Conservation (phyloP, 1,140 invertebrate species). For the Cydia fagiglandana region DNA sequence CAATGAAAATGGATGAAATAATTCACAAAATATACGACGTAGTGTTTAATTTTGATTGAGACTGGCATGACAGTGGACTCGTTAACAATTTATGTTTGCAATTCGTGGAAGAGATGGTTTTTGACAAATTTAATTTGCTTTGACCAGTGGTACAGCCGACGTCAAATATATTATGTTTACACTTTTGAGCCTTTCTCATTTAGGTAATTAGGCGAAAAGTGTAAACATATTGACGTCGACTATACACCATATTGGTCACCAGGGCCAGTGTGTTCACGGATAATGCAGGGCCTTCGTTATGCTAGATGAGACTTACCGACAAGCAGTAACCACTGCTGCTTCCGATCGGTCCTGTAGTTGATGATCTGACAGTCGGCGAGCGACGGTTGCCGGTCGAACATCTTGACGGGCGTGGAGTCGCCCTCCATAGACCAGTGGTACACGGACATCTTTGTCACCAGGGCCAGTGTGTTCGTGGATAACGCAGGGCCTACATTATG, state of each 20-base stretch:
- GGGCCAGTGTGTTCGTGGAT: constrained; percentile 96
- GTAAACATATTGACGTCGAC: no score
- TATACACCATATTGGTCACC: constrained; percentile 88
- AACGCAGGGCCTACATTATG: constrained; percentile 99
- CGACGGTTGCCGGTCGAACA: no score
- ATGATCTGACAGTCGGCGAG: constrained; percentile 84
- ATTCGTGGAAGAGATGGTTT: no score
- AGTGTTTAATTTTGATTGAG: no score
- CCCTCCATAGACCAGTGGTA: constrained; percentile 99
- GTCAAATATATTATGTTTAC: constrained; percentile 60
- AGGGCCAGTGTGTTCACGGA: constrained; percentile 98
- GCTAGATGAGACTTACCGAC: constrained; percentile 84
- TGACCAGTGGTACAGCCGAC: constrained; percentile 98
- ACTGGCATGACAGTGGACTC: no score
- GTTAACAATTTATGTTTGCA: no score
- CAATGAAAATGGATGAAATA: neutral
- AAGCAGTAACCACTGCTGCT: constrained; percentile 97
- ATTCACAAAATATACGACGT: no score
- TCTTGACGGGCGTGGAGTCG: no score
- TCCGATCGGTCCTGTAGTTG: constrained; percentile 98
- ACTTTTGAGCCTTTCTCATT: no score
- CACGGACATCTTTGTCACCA: constrained; percentile 97
- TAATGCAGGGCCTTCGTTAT: constrained; percentile 39
- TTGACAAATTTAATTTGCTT: constrained; percentile 80
- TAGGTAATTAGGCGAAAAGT: no score